Evolutionary conservation across 2,888 invertebrate genomes (phyloP).

Genomic region (Mactromeris polynyma): DNA sequence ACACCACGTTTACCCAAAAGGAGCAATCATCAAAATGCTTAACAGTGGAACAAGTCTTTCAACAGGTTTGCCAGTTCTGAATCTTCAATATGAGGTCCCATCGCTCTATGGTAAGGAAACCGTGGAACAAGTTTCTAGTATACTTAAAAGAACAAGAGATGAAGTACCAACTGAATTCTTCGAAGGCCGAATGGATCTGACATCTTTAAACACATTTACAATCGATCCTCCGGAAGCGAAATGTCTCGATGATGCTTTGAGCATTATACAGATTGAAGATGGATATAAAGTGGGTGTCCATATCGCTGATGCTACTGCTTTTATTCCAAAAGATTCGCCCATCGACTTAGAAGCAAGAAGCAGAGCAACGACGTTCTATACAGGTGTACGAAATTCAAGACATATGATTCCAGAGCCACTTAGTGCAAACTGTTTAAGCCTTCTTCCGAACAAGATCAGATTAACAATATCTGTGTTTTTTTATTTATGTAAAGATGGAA

Average conservation of each 20-base stretch:
- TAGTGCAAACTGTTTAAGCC: conserved; percentile 71
- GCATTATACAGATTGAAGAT: conserved; percentile 50
- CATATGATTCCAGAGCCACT: conserved; percentile 79
- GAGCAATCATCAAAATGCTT: conserved; percentile 71
- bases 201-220: conserved; percentile 66
- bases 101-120: conserved; percentile 51
- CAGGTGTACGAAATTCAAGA: conserved; percentile 51
- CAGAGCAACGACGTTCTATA: conserved; percentile 72
- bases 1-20: conserved; percentile 70
- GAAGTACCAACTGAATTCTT: conserved; percentile 15
- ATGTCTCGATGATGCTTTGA: conserved; percentile 76
- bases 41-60: conserved; percentile 52
- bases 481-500: conserved; percentile 60
- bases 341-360: conserved; percentile 74
- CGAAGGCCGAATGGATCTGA: conserved; percentile 60
- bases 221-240: conserved; percentile 73
- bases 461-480: conserved; percentile 76
- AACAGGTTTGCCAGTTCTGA: conserved; percentile 58
- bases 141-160: conserved; percentile 32
- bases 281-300: conserved; percentile 72
- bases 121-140: conserved; percentile 45
- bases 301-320: conserved; percentile 75
- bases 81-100: conserved; percentile 67
- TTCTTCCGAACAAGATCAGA: conserved; percentile 68
- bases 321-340: conserved; percentile 64